Evolutionary conservation across 2,113 vertebrate species (phyloP).

Genomic region (Bucco capensis): DNA sequence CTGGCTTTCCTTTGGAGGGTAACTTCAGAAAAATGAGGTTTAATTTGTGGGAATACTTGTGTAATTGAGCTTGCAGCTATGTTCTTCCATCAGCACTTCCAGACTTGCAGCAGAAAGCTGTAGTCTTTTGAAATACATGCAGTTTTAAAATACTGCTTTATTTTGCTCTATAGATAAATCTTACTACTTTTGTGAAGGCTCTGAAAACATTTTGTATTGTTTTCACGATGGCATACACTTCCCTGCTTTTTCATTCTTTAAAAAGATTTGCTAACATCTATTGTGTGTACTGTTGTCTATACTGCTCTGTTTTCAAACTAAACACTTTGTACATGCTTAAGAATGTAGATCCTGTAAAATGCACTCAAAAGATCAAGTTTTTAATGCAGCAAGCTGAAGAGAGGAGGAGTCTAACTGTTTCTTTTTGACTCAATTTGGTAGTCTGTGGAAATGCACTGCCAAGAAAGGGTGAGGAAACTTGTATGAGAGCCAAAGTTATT

Average conservation of each 20-base stretch:
- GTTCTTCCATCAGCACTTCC: neutral
- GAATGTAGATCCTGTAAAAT: neutral
- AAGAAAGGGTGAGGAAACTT: slow-evolving; percentile 32
- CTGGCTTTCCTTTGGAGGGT: neutral
- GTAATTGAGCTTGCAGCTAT: neutral
- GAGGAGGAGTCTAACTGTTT: neutral
- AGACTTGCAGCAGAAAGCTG: neutral
- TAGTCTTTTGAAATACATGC: neutral
- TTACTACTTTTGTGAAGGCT: neutral
- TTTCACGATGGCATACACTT: neutral
- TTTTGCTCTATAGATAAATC: neutral
- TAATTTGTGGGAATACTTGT: neutral
- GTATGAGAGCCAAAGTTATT: neutral
- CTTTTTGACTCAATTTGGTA: neutral
- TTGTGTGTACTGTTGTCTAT: neutral
- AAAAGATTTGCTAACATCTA: neutral
- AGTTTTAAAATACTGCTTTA: neutral
- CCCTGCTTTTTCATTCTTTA: neutral
- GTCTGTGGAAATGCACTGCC: neutral
- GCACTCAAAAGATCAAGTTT: neutral
- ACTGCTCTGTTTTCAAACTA: neutral
- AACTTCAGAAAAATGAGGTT: neutral
- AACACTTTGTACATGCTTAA: neutral
- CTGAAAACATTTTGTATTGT: neutral
- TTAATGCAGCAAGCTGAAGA: neutral